Conservation (phyloP, 64 coral and sea anemone genomes). For the Acropora tenuis region DNA sequence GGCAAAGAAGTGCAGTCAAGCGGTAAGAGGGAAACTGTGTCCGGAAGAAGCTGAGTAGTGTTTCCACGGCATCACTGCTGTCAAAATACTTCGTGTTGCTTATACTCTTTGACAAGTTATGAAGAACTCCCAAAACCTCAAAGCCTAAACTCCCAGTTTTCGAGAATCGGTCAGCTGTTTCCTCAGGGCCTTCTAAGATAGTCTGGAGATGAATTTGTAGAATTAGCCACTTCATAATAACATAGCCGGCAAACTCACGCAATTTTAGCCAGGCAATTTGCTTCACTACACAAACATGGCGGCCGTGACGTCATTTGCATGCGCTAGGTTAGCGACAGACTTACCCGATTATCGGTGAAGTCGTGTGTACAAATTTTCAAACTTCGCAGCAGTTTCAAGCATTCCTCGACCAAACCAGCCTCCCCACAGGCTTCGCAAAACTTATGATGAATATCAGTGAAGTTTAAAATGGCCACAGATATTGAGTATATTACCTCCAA, state of each 20-base stretch:
- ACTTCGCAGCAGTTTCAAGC: neutral
- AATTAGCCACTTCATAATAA: neutral
- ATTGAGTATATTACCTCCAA: conserved; percentile 11
- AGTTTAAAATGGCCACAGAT: conserved; percentile 24
- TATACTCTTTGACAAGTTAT: conserved; percentile 37
- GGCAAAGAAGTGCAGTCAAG: conserved; percentile 25
- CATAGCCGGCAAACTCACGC: too few species aligned
- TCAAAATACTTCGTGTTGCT: conserved; percentile 30
- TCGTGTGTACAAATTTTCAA: conserved; percentile 10
- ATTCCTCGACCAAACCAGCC: neutral
- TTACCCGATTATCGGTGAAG: neutral
- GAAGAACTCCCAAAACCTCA: conserved; percentile 45
- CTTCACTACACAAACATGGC: too few species aligned
- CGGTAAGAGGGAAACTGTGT: conserved; percentile 13
- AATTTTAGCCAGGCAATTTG: too few species aligned
- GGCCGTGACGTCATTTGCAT: too few species aligned
- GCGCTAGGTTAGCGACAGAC: neutral
- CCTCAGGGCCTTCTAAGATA: neutral
- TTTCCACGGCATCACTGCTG: conserved; percentile 4
- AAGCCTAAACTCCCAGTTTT: conserved; percentile 4
- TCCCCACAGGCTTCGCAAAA: conserved; percentile 34
- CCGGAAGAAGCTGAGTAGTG: conserved; percentile 25
- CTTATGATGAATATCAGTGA: conserved; percentile 22
- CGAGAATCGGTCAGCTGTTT: conserved; percentile 25
- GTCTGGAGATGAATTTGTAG: neutral